These are phyloP conservation scores for Artemia sp. DNA, from an alignment of 2,888 invertebrate genomes.

Conservation along the genomic window DNA sequence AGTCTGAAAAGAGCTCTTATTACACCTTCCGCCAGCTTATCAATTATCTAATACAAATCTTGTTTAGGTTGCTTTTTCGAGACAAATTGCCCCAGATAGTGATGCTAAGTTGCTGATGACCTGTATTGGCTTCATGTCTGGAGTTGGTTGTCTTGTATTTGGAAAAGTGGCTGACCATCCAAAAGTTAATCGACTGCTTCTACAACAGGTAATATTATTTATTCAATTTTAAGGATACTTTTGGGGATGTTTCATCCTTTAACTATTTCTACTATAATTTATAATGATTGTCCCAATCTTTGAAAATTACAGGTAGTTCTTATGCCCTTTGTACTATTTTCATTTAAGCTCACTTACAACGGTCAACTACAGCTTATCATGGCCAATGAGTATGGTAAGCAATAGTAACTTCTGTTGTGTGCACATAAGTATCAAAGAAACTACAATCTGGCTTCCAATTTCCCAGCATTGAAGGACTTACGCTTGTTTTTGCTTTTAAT, in stretches of 20 bases:
- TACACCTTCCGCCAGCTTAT: conserved; percentile 47
- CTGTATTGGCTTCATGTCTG: conserved; percentile 69
- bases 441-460: too few species aligned
- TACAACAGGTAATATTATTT: conserved; percentile 48
- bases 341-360: too few species aligned
- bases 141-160: conserved; percentile 61
- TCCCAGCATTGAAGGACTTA: too few species aligned
- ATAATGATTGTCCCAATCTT: neutral
- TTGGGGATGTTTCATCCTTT: neutral
- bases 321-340: too few species aligned
- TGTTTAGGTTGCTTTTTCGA: conserved; percentile 45
- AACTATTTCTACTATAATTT: neutral
- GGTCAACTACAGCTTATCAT: too few species aligned
- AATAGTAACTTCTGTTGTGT: too few species aligned
- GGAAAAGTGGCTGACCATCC: conserved; percentile 69
- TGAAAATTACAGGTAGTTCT: too few species aligned
- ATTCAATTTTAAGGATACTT: neutral
- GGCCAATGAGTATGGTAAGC: too few species aligned
- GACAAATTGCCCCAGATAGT: conserved; percentile 41
- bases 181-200: conserved; percentile 55
- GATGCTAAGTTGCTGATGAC: conserved; percentile 58
- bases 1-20: too few species aligned
- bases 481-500: too few species aligned
- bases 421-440: too few species aligned
- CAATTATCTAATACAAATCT: conserved; percentile 65